Conservation (phyloP, 1,140 invertebrate species). For the Drusus annulatus region DNA sequence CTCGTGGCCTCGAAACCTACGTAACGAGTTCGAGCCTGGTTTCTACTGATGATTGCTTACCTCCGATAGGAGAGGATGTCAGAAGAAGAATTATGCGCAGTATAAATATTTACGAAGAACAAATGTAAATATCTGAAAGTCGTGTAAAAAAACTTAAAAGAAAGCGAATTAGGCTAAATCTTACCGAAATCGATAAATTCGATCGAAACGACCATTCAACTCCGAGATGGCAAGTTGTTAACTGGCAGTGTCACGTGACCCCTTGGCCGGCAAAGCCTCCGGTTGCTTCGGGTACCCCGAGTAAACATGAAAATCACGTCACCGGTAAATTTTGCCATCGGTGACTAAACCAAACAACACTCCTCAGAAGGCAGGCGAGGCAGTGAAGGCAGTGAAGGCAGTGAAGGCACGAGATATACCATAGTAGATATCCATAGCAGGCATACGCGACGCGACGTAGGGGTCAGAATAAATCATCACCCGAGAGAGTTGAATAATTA, state of each 20-base stretch:
- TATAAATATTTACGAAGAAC: too few relatives aligned
- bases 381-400: too few relatives aligned
- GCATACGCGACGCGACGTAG: too few relatives aligned
- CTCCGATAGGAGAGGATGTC: too few relatives aligned
- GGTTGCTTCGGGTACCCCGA: neutral
- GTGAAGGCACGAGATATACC: neutral
- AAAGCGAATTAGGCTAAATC: neutral
- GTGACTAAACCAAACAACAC: conserved; percentile 3
- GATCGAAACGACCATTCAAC: conserved; percentile 8
- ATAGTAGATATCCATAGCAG: too few relatives aligned
- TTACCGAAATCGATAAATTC: conserved; percentile 8
- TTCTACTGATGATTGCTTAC: too few relatives aligned
- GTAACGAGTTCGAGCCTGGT: too few relatives aligned
- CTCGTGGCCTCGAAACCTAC: too few relatives aligned
- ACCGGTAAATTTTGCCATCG: conserved; percentile 11
- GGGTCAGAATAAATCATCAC: conserved; percentile 14
- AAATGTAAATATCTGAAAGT: too few relatives aligned
- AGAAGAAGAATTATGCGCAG: too few relatives aligned
- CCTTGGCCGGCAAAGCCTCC: neutral
- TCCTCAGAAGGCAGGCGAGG: too few relatives aligned
- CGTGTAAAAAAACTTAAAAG: too few relatives aligned
- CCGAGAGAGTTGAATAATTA: neutral
- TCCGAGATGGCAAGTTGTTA: neutral
- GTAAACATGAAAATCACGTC: conserved; percentile 26
- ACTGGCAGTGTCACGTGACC: neutral